Evolutionary conservation across 2,888 invertebrate species (phyloP).

Genomic region (Griposia aprilina): DNA sequence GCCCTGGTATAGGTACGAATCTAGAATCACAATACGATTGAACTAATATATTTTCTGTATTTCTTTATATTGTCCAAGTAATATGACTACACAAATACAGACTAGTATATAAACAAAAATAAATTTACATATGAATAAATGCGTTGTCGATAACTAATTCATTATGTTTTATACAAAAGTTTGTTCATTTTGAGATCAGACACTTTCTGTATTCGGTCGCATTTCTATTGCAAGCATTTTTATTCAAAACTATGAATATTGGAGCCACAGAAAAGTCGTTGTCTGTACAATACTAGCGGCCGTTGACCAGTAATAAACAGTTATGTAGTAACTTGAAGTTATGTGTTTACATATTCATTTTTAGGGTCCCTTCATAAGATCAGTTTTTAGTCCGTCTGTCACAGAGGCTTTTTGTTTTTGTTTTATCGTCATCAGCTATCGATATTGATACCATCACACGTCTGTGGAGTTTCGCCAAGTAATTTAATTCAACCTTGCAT

Average conservation of each 20-base stretch:
- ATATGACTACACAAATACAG: slow-evolving; percentile 48
- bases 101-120: slow-evolving; percentile 36
- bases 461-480: too few relatives aligned
- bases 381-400: not conserved
- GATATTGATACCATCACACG: not conserved
- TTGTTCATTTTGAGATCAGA: slow-evolving; percentile 83
- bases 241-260: not conserved
- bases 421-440: not conserved
- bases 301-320: too few relatives aligned
- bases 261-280: too few relatives aligned
- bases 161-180: slow-evolving; percentile 61
- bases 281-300: too few relatives aligned
- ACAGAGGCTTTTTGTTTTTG: not conserved
- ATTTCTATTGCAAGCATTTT: slow-evolving; percentile 48
- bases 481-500: too few relatives aligned
- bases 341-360: too few relatives aligned
- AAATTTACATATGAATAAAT: slow-evolving; percentile 50
- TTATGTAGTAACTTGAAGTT: too few relatives aligned
- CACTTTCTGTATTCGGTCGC: slow-evolving; percentile 51
- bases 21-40: too few relatives aligned
- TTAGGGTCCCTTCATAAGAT: not conserved
- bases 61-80: not conserved
- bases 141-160: slow-evolving; percentile 46
- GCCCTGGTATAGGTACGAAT: too few relatives aligned
- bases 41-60: not conserved